These are phyloP conservation scores for Loripinus fragilis DNA, from an alignment of 2,888 invertebrate genomes.

Conservation along the genomic window DNA sequence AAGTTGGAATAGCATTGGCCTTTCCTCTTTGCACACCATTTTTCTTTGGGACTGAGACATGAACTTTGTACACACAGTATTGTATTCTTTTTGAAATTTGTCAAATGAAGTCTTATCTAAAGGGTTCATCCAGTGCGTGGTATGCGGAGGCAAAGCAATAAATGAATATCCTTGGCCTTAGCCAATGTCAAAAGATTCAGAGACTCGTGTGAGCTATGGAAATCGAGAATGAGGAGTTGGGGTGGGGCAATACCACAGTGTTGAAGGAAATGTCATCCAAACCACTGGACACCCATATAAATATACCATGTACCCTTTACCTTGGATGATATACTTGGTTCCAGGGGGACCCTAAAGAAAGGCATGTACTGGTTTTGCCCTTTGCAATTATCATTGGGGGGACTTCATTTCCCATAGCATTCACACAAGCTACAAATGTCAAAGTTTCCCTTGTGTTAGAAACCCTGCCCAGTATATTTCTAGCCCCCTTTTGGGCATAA, in stretches of 20 bases:
- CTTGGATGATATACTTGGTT: conserved; percentile 46
- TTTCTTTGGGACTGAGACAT: conserved; percentile 24
- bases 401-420: too few species aligned
- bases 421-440: too few species aligned
- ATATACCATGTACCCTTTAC: conserved; percentile 57
- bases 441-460: too few species aligned
- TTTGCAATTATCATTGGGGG: conserved; percentile 55
- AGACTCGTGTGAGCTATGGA: too few species aligned
- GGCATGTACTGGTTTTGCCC: too few species aligned
- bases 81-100: too few species aligned
- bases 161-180: conserved; percentile 11
- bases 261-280: conserved; percentile 38
- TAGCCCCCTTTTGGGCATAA: not conserved
- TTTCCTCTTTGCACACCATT: conserved; percentile 23
- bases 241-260: conserved; percentile 54
- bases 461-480: conserved; percentile 40
- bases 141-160: too few species aligned
- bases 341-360: too few species aligned
- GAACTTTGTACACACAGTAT: conserved; percentile 27
- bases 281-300: conserved; percentile 43
- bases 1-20: not conserved
- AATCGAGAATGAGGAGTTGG: too few species aligned
- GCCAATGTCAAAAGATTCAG: too few species aligned
- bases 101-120: too few species aligned
- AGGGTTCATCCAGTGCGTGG: too few species aligned